phyloP scores from a whole-genome alignment of 2,113 vertebrate species.

The Coptodon rendalli region DNA sequence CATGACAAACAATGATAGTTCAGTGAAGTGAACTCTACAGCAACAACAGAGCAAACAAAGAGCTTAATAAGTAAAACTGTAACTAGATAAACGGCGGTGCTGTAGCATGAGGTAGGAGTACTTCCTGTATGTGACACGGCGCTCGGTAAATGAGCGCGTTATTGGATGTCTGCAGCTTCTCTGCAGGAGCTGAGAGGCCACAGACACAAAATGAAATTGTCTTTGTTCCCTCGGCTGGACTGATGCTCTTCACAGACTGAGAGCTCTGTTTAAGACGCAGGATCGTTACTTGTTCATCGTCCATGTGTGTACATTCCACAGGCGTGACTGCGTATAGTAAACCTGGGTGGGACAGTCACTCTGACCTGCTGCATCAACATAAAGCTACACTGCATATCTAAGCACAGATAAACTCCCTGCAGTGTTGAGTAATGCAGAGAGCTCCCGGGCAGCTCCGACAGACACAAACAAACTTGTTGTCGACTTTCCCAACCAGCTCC shows the following conservation, averaged over 20 bases:
- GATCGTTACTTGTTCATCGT: rapidly evolving
- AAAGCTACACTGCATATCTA: not conserved
- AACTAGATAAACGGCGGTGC: not conserved
- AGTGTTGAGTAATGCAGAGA: slow-evolving; percentile 31
- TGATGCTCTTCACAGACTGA: not conserved
- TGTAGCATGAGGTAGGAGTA: rapidly evolving
- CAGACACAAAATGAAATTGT: not conserved
- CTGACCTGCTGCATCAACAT: not conserved
- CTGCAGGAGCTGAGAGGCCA: not conserved
- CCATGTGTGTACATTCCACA: not conserved
- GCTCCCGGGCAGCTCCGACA: slow-evolving; percentile 12
- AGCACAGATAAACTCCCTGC: not conserved
- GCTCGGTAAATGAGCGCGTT: rapidly evolving
- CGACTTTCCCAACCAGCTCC: not conserved
- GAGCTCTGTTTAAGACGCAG: not conserved
- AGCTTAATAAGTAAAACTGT: not conserved
- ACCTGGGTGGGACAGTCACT: not conserved
- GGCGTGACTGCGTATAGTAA: not conserved
- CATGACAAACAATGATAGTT: rapidly evolving
- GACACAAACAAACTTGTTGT: slow-evolving; percentile 30
- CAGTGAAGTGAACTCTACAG: not conserved
- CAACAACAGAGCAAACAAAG: not conserved
- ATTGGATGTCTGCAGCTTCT: not conserved
- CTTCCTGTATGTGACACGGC: not conserved
- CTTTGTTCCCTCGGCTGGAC: not conserved